phyloP scores from a whole-genome alignment of 1,140 invertebrate genomes.

The Drosophila pectinifera region DNA sequence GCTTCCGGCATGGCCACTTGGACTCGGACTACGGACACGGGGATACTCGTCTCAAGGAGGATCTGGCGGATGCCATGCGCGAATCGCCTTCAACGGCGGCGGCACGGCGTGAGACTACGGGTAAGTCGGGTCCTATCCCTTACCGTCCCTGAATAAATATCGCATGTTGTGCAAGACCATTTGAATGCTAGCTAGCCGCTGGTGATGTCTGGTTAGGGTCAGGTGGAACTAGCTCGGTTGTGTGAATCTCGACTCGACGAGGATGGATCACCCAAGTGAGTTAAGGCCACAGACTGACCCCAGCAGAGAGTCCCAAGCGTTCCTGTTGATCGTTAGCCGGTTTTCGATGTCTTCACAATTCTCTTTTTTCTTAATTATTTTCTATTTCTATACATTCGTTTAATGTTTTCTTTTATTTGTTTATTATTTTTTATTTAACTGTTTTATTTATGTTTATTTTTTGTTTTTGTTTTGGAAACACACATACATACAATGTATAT shows the following conservation, averaged over 20 bases:
- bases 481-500: slow-evolving; percentile 13
- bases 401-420: neutral
- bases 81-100: slow-evolving; percentile 89
- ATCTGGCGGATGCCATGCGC: slow-evolving; percentile 97
- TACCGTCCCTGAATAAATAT: neutral
- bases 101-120: slow-evolving; percentile 86
- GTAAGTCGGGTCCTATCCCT: slow-evolving; percentile 84
- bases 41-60: slow-evolving; percentile 93
- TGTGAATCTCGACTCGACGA: no score
- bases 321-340: slow-evolving; percentile 11
- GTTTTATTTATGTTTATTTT: slow-evolving; percentile 5
- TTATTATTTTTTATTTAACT: neutral
- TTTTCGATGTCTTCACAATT: slow-evolving; percentile 35
- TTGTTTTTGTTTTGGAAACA: no score
- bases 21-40: slow-evolving; percentile 85
- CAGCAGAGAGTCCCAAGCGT: neutral
- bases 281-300: neutral
- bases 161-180: slow-evolving; percentile 31
- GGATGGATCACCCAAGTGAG: neutral
- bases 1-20: slow-evolving; percentile 81
- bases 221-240: neutral
- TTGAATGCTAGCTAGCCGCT: no score
- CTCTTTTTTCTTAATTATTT: slow-evolving; percentile 6
- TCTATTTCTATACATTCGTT: slow-evolving; percentile 4
- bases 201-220: neutral